Percentiles rank a stretch among this genome's conserved stretches.
Evolutionary conservation across 2,888 invertebrate genomes (phyloP).

Genomic region (Torymus tubicola): DNA sequence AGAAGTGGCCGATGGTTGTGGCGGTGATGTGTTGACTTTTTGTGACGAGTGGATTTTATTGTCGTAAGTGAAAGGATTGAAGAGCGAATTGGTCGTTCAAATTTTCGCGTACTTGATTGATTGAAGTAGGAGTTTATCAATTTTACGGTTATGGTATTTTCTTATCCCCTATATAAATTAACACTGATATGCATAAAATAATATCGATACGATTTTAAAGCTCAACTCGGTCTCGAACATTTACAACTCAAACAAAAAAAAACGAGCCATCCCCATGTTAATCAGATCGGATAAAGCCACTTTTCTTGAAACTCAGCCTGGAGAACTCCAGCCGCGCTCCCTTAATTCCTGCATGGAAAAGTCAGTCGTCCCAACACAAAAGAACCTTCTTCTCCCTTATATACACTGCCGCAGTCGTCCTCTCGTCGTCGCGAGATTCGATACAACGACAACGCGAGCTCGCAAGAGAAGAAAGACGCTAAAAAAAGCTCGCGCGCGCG

Average conservation of each 20-base stretch:
- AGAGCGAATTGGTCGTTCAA: not conserved
- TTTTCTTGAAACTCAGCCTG: no score
- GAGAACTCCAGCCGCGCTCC: not conserved
- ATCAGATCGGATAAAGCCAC: no score
- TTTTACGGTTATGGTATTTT: no score
- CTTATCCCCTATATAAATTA: no score
- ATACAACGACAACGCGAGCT: slow-evolving; percentile 10
- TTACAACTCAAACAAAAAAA: no score
- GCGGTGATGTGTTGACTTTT: not conserved
- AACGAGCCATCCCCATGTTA: no score
- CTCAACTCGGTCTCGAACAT: no score
- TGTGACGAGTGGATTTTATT: no score
- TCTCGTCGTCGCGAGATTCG: slow-evolving; percentile 37
- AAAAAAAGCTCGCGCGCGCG: slow-evolving; percentile 1
- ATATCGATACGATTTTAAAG: no score
- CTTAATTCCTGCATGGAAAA: slow-evolving; percentile 40
- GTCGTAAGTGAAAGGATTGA: not conserved
- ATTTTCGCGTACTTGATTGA: no score
- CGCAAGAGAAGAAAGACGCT: not conserved
- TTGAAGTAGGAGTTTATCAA: no score
- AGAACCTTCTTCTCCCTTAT: slow-evolving; percentile 7
- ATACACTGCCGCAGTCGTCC: not conserved
- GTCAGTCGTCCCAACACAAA: not conserved
- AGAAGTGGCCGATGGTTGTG: not conserved
- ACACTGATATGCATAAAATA: no score